Evolutionary conservation across 2,888 invertebrate species (phyloP), one percentile per base, ranked within the genome.

Genomic region (Caenorhabditis uteleia): DNA sequence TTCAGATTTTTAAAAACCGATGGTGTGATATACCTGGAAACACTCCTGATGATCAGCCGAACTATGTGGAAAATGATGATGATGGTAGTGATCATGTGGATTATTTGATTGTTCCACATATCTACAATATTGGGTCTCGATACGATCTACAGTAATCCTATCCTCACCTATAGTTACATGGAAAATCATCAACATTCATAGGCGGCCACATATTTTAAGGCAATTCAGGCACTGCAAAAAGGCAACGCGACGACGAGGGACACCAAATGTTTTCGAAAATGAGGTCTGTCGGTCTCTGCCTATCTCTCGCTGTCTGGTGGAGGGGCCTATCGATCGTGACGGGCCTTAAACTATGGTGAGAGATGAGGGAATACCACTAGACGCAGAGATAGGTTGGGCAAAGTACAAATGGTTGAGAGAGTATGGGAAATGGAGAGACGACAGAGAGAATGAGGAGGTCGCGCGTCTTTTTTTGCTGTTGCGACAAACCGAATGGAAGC

Each of bases 251-350:
- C 16, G 4, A 4, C 5, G n/a, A 18, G 3, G 18, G 20, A 36
- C 4, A 18, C 2, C 7, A 16, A 34, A 34, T 14, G 36, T 45
- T 8, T 31, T 3, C 25, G 44, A 60, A 50, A 51, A 59, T 46
- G 55, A 66, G 66, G 66, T 59, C 66, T 56, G 38, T 40, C 25
- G n/a, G n/a, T n/a, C n/a, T n/a, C n/a, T n/a, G n/a, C n/a, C n/a
- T n/a, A n/a, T n/a, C n/a, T n/a, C n/a, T n/a, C n/a, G n/a, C n/a
- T n/a, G n/a, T n/a, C n/a, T n/a, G n/a, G n/a, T 49, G 39, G 58
- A 46, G 53, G 47, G 55, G 61, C 61, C 61, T 61, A 61, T 61
- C 27, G 61, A 61, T 61, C 43, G 36, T 50, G 55, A 26, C 55
- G 49, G 50, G 61, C 61, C 61, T 61, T 26, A 34, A 50, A 16